Conservation (phyloP, 2,113 vertebrate species). For the Cynoglossus semilaevis region DNA sequence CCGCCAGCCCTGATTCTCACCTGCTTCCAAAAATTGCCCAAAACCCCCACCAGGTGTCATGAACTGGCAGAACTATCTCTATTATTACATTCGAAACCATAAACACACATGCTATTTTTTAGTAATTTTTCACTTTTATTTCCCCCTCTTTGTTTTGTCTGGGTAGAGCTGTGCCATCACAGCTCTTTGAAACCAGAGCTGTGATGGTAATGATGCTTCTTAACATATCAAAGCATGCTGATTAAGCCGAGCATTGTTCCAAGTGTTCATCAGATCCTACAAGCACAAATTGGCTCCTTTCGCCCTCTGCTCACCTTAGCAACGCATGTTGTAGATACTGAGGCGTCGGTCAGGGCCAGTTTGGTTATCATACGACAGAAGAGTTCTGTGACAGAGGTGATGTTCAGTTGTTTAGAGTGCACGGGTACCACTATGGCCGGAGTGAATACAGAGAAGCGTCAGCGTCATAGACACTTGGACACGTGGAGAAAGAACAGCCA, state of each 20-base stretch:
- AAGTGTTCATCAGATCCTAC: conserved; percentile 69
- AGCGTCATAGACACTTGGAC: conserved; percentile 3
- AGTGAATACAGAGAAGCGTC: conserved; percentile 5
- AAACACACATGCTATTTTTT: not conserved
- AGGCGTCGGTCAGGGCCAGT: conserved; percentile 22
- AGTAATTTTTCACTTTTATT: not conserved
- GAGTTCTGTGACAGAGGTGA: conserved; percentile 12
- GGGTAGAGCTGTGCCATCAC: conserved; percentile 13
- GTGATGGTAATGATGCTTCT: conserved; percentile 47
- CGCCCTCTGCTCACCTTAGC: conserved; percentile 49
- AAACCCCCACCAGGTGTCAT: conserved; percentile 25
- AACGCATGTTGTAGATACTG: conserved; percentile 52
- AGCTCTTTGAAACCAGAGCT: conserved; percentile 42
- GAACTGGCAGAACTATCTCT: not conserved
- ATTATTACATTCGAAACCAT: not conserved
- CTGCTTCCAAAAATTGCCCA: conserved; percentile 23
- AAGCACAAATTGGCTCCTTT: conserved; percentile 39
- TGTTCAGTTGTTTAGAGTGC: conserved; percentile 8
- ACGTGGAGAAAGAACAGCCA: conserved; percentile 18
- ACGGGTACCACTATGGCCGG: conserved; percentile 25
- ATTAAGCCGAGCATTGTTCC: conserved; percentile 65
- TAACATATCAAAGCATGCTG: conserved; percentile 77
- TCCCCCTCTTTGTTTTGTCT: not conserved
- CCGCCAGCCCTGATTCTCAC: conserved; percentile 58
- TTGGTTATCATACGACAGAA: conserved; percentile 20